A percentile compares a stretch with the other conserved stretches of the same genome.
Evolutionary conservation across 1,140 invertebrate genomes (phyloP).

Genomic region (Leptopilina clavipes): DNA sequence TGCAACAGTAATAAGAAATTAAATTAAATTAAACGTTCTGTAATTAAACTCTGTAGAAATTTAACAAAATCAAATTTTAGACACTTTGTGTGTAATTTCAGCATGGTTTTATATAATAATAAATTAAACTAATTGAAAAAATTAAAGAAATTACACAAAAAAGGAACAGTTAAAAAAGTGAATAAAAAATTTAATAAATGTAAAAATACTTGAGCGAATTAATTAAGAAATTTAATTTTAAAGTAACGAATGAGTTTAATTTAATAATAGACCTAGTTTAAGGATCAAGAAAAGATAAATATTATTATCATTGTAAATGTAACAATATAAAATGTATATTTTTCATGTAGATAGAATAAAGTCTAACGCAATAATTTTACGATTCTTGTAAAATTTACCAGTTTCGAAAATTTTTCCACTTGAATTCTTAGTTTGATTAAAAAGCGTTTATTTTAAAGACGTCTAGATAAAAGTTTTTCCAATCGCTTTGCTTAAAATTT

Average conservation of each 20-base stretch:
- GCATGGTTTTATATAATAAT: neutral
- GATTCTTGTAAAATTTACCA: neutral
- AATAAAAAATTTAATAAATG: too few relatives aligned
- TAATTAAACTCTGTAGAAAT: neutral
- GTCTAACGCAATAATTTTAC: neutral
- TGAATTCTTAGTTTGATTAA: neutral
- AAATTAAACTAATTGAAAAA: too few relatives aligned
- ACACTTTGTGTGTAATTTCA: neutral
- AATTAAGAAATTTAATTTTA: too few relatives aligned
- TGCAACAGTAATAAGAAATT: too few relatives aligned
- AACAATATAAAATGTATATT: constrained; percentile 7
- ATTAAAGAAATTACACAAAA: too few relatives aligned
- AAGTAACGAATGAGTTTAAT: neutral
- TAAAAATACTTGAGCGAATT: too few relatives aligned
- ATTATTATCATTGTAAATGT: neutral
- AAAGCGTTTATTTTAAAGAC: neutral
- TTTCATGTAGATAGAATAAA: constrained; percentile 7
- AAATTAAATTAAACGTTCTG: too few relatives aligned
- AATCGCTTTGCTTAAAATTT: neutral
- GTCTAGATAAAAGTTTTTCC: neutral
- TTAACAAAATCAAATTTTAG: neutral
- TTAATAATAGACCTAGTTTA: neutral
- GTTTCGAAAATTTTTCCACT: neutral
- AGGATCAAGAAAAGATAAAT: neutral
- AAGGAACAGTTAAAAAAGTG: too few relatives aligned